Evolutionary conservation across 2,797 vertebrate species (phyloP).

Genomic region (Pyrocephalus nanus): DNA sequence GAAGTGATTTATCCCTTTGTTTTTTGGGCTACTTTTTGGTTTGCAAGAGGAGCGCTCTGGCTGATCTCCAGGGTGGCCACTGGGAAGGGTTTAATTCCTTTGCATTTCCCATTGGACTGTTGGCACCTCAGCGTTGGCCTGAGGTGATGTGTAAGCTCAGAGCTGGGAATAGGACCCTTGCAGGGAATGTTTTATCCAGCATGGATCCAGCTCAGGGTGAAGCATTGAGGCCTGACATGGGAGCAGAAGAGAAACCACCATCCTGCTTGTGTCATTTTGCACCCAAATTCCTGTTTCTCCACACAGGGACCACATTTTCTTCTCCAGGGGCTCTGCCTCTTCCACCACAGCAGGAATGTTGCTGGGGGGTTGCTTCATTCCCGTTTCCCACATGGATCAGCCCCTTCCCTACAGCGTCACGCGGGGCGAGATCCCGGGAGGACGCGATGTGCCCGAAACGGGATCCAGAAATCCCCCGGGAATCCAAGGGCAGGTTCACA

Average conservation of each 20-base stretch:
- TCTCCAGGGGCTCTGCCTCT: background rate
- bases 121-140: background rate
- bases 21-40: background rate
- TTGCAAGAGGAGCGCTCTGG: background rate
- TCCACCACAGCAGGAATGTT: background rate
- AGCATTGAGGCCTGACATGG: background rate
- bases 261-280: background rate
- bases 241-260: background rate
- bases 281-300: background rate
- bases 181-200: background rate
- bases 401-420: background rate
- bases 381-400: background rate
- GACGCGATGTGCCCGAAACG: background rate
- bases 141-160: background rate
- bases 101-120: background rate
- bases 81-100: background rate
- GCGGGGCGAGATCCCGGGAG: background rate
- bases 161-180: fast-evolving
- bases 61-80: background rate
- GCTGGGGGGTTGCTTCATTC: background rate
- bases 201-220: background rate
- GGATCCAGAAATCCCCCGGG: background rate
- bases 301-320: fast-evolving
- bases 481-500: background rate
- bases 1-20: fast-evolving